A percentile compares a stretch with the other conserved stretches of the same genome.
These are phyloP conservation scores for Thamnophis elegans DNA, from an alignment of 2,797 vertebrate genomes.

Conservation along the genomic window DNA sequence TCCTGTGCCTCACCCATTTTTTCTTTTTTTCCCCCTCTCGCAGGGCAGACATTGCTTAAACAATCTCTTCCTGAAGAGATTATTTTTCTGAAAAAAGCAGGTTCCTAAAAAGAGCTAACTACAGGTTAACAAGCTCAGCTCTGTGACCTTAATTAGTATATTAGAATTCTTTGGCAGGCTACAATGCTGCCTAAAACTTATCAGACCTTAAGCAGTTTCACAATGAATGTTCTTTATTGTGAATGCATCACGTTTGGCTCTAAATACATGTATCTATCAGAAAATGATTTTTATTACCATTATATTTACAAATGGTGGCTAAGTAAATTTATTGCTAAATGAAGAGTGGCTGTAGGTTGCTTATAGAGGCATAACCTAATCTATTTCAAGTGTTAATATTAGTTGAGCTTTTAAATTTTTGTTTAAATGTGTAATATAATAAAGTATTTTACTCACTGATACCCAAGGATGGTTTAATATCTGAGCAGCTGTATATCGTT, in stretches of 20 bases:
- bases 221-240: background rate
- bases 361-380: background rate
- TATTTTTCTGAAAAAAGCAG: background rate
- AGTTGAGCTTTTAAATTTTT: background rate
- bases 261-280: background rate
- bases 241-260: background rate
- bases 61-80: background rate
- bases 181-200: background rate
- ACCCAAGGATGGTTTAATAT: constrained; percentile 94
- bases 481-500: constrained; percentile 88
- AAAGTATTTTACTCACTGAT: constrained; percentile 77
- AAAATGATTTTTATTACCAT: background rate
- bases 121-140: background rate
- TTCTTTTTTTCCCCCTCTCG: background rate
- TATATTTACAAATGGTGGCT: background rate
- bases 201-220: background rate
- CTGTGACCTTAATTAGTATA: background rate
- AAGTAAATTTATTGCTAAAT: background rate
- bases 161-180: background rate
- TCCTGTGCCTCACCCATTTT: background rate
- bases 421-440: constrained; percentile 2
- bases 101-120: background rate
- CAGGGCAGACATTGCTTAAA: background rate
- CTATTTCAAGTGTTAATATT: background rate
- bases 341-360: background rate